Percentiles rank a stretch among this genome's conserved stretches.
These are phyloP conservation scores for Onthophagus sagittarius DNA, from an alignment of 2,888 invertebrate genomes.

Conservation along the genomic window DNA sequence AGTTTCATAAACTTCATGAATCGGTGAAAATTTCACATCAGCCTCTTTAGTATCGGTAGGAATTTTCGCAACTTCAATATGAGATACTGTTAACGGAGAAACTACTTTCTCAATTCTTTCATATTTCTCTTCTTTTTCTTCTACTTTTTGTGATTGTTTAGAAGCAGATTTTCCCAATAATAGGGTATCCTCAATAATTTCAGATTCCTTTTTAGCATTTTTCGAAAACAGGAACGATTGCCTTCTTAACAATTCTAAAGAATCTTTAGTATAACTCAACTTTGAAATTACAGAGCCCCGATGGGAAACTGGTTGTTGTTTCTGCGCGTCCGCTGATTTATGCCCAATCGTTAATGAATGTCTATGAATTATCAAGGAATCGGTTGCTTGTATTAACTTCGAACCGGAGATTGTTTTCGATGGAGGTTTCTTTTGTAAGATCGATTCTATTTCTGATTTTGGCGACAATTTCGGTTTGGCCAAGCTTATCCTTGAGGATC, in stretches of 20 bases:
- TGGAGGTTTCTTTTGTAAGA: background rate
- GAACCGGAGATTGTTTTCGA: conserved; percentile 5
- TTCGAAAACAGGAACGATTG: conserved; percentile 14
- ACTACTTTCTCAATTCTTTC: conserved; percentile 13
- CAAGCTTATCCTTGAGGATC: conserved; percentile 16
- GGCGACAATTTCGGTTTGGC: background rate
- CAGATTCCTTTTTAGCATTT: background rate
- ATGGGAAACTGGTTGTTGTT: background rate
- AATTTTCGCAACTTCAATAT: conserved; percentile 33
- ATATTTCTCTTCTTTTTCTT: conserved; percentile 5
- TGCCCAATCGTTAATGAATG: conserved; percentile 11
- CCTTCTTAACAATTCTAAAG: conserved; percentile 25
- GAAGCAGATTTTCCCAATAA: background rate
- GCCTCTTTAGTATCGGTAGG: conserved; percentile 19
- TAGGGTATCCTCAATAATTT: background rate
- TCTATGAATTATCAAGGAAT: conserved; percentile 23
- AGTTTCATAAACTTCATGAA: conserved; percentile 21
- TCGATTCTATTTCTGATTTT: background rate
- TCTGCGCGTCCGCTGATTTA: background rate
- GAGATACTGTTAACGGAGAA: conserved; percentile 25
- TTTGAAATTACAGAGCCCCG: conserved; percentile 18
- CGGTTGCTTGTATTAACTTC: conserved; percentile 15
- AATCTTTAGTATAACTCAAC: conserved; percentile 25
- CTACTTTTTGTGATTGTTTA: background rate
- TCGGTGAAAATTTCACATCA: conserved; percentile 22